Percentiles rank a stretch among this genome's conserved stretches.
Conservation (phyloP, 1,140 invertebrate species). For the Archegozetes longisetosus region DNA sequence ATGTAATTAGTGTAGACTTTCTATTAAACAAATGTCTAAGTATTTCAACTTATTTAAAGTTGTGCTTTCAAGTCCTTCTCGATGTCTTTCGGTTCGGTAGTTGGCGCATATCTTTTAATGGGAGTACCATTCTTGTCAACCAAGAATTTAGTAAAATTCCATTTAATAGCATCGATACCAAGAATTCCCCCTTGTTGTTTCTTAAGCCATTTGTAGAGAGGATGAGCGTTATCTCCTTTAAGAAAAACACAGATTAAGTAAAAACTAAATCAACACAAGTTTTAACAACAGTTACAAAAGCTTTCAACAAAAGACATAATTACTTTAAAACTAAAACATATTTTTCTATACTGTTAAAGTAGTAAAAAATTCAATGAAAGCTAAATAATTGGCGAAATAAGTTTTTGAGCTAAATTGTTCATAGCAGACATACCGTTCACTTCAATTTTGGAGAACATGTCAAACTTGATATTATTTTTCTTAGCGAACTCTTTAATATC, state of each 20-base stretch:
- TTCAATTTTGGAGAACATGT: constrained; percentile 60
- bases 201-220: constrained; percentile 72
- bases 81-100: constrained; percentile 19
- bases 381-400: no score
- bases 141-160: constrained; percentile 91
- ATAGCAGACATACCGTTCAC: constrained; percentile 50
- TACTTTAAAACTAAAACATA: no score
- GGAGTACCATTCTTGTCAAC: constrained; percentile 69
- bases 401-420: no score
- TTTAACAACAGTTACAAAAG: no score
- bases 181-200: constrained; percentile 39
- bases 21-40: background rate
- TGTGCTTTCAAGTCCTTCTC: constrained; percentile 10
- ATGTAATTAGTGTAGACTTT: no score
- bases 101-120: constrained; percentile 60
- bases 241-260: no score
- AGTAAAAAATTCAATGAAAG: no score
- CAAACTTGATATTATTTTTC: constrained; percentile 53
- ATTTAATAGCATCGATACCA: constrained; percentile 50
- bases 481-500: constrained; percentile 52
- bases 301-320: no score
- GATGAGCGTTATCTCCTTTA: constrained; percentile 51
- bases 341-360: no score
- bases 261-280: no score
- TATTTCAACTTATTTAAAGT: constrained; percentile 8